Evolutionary conservation across 2,113 vertebrate species (phyloP), one percentile per base, ranked within the genome.

Genomic region (Alces alces): DNA sequence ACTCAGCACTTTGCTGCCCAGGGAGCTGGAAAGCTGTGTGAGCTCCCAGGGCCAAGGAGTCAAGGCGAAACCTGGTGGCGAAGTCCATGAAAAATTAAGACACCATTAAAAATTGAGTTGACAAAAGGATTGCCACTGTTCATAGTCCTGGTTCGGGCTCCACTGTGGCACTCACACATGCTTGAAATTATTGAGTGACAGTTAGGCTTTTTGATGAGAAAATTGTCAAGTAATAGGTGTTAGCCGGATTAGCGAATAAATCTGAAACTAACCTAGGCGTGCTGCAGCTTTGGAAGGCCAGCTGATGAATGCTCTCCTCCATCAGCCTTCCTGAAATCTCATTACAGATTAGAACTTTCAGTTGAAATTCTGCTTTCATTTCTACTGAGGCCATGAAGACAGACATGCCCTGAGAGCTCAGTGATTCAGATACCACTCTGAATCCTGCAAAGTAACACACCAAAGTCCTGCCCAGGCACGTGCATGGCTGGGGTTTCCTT

Each of bases 1-100:
- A 97, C 96, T 96, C 98, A 93, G 96, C 93, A 25, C 95, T 95
- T 93, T 89, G 97, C 96, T 96, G 93, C 97, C 97, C 88, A 92
- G 3, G 54, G 97, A 54, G 7, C 95, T 54, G 96, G 55, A 61
- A 93, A 82, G 89, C 92, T 64, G 14, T 55, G 64, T 91, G 86
- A 79, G 95, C 89, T 95, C 88, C 89, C 88, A 93, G 47, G 95
- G 96, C 89, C 90, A 5, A 43, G 91, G 91, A 70, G 91, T 33
- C 85, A 5, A 1, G 4, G 6, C n/a, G 47, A 33, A 89, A 16
- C 88, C 86, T 1, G 9, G 66, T 73, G 89, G 95, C 89, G 66
- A 47, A 0, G 91, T 39, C 97, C 80, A 55, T 92, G 91, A 93
- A 96, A 97, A 97, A 88, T 91, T 28, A 96, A 97, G 91, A n/a